Evolutionary conservation across 2,888 invertebrate species (phyloP).

Genomic region (Xestia xanthographa): DNA sequence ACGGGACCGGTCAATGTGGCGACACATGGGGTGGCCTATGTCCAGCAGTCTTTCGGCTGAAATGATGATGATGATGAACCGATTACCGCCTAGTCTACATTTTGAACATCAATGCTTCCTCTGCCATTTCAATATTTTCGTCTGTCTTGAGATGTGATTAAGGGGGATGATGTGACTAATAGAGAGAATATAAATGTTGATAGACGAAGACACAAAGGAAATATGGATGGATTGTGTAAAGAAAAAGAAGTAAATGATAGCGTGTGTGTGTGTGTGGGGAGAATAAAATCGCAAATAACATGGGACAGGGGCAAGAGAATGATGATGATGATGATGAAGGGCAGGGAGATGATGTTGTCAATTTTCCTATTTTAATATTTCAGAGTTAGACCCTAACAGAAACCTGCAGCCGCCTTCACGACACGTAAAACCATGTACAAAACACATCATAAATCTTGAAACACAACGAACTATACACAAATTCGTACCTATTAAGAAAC

Average conservation of each 20-base stretch:
- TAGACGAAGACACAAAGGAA: neutral
- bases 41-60: too few species aligned
- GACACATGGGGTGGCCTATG: too few species aligned
- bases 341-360: neutral
- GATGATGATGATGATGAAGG: neutral
- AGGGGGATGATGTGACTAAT: neutral
- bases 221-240: neutral
- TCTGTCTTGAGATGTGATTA: neutral
- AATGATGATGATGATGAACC: too few species aligned
- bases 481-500: neutral
- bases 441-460: neutral
- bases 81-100: neutral
- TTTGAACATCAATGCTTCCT: neutral
- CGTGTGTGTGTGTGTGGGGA: neutral
- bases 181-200: neutral
- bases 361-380: neutral
- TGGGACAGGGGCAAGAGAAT: neutral
- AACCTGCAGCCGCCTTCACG: neutral
- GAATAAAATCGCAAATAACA: neutral
- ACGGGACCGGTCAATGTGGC: too few species aligned
- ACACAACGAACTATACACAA: neutral
- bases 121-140: neutral
- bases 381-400: neutral
- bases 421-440: neutral
- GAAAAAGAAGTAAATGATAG: neutral